phyloP scores from a whole-genome alignment of 2,113 vertebrate genomes.

The Tonatia bakeri region DNA sequence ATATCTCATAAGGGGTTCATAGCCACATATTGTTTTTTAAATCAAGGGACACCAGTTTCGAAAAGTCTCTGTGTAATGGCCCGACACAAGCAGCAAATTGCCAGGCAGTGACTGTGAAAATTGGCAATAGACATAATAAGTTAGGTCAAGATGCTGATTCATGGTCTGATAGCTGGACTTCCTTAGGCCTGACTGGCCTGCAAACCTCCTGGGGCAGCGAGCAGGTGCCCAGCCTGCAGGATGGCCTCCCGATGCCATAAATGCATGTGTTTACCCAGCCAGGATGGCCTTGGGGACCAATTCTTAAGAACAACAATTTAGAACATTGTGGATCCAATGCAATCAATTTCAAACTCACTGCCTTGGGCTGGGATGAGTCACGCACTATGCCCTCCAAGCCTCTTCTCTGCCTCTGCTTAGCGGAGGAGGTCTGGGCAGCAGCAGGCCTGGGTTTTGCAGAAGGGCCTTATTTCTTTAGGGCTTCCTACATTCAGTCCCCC shows the following conservation, averaged over 20 bases:
- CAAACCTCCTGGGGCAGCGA: neutral
- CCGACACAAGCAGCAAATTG: neutral
- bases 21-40: neutral
- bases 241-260: neutral
- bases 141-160: neutral
- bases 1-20: too few species aligned
- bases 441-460: neutral
- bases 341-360: neutral
- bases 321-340: neutral
- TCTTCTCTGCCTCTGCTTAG: neutral
- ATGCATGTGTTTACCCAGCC: too few species aligned
- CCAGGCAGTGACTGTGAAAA: neutral
- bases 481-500: neutral
- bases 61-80: neutral
- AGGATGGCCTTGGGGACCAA: neutral
- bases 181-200: neutral
- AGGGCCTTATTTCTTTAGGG: neutral
- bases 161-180: neutral
- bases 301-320: neutral
- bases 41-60: neutral
- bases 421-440: neutral
- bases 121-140: neutral
- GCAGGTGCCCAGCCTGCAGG: neutral
- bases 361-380: neutral
- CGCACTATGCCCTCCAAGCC: neutral